These are phyloP conservation scores for Zeuzera pyrina DNA, from an alignment of 2,888 invertebrate species.

Conservation along the genomic window DNA sequence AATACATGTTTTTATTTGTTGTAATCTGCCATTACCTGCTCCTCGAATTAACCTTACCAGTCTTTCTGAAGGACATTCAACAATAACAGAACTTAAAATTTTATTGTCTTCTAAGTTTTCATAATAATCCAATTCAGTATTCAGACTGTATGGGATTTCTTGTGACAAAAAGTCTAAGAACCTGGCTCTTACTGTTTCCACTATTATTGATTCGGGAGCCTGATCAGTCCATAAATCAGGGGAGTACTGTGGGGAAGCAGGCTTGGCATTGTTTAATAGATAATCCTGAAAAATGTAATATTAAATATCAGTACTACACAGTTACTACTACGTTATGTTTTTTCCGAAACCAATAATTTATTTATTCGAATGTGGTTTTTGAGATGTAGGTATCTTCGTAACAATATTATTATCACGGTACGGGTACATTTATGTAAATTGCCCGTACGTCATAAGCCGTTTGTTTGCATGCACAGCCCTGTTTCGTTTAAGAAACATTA, in stretches of 20 bases:
- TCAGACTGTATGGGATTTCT: constrained; percentile 89
- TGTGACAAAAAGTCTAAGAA: constrained; percentile 86
- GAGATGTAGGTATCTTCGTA: too few relatives aligned
- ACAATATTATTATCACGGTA: too few relatives aligned
- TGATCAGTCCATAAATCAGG: constrained; percentile 82
- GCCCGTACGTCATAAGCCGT: too few relatives aligned
- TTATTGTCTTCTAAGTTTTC: constrained; percentile 67
- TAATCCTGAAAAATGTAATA: constrained; percentile 80
- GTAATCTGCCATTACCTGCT: constrained; percentile 77
- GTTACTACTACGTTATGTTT: too few relatives aligned
- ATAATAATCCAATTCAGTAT: constrained; percentile 77
- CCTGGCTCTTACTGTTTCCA: constrained; percentile 85
- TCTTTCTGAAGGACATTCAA: constrained; percentile 76
- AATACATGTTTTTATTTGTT: constrained; percentile 77
- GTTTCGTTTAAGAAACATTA: too few relatives aligned
- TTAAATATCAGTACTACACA: too few relatives aligned
- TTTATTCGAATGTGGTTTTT: too few relatives aligned
- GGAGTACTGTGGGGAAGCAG: constrained; percentile 78
- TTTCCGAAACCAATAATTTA: too few relatives aligned
- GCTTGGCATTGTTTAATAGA: constrained; percentile 77
- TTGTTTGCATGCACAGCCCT: too few relatives aligned
- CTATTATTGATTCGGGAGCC: constrained; percentile 77
- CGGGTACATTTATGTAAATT: too few relatives aligned
- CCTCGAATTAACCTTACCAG: constrained; percentile 79
- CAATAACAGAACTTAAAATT: constrained; percentile 67